phyloP scores from a whole-genome alignment of 2,888 invertebrate genomes.

The Erebia epiphron region DNA sequence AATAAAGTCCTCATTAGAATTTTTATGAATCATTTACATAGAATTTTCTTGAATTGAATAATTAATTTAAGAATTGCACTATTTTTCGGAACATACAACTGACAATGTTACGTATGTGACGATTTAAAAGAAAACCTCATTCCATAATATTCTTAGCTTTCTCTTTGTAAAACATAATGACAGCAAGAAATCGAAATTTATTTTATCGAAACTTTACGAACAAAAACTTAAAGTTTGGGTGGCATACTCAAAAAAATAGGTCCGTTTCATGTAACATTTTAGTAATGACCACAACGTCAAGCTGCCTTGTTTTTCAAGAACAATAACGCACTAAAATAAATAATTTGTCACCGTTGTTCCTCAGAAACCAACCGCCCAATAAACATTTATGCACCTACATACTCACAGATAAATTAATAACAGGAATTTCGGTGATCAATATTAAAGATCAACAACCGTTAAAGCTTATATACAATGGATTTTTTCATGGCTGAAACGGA shows the following conservation, averaged over 20 bases:
- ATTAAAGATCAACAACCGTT: conserved; percentile 29
- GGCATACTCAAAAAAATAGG: conserved; percentile 11
- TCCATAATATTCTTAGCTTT: not conserved
- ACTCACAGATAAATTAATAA: conserved; percentile 36
- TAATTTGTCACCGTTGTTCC: conserved; percentile 39
- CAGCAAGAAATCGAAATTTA: not conserved
- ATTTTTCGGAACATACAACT: too few species aligned
- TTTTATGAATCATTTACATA: too few species aligned
- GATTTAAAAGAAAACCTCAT: not conserved
- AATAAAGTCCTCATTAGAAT: too few species aligned
- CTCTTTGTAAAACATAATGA: not conserved
- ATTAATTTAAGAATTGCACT: too few species aligned
- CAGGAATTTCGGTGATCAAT: conserved; percentile 35
- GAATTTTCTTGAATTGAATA: too few species aligned
- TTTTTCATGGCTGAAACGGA: conserved; percentile 36
- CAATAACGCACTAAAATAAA: conserved; percentile 31
- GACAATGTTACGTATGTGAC: not conserved
- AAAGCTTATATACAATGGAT: conserved; percentile 26
- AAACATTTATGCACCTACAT: conserved; percentile 43
- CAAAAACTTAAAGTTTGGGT: conserved; percentile 4
- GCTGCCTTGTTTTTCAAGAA: conserved; percentile 15
- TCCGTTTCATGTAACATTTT: conserved; percentile 8
- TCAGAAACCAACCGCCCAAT: conserved; percentile 34
- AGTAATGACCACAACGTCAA: conserved; percentile 9
- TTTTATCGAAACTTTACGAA: not conserved